phyloP scores from a whole-genome alignment of 2,888 invertebrate species.

The Drosophila formosana region DNA sequence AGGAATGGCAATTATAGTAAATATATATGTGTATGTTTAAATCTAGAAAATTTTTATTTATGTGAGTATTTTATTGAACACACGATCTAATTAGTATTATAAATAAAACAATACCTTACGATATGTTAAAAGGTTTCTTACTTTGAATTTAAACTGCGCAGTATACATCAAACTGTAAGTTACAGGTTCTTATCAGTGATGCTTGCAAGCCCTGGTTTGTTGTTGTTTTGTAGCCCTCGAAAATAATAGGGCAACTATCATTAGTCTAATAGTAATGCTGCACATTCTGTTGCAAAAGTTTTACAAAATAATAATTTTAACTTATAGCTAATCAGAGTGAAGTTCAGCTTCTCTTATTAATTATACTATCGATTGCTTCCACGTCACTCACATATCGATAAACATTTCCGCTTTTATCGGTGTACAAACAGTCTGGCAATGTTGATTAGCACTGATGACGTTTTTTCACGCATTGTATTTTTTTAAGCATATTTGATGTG shows the following conservation, averaged over 20 bases:
- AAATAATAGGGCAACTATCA: not conserved
- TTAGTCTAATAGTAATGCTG: not conserved
- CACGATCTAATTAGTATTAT: not conserved
- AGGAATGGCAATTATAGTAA: slow-evolving; percentile 60
- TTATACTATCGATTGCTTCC: slow-evolving; percentile 31
- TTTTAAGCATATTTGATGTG: slow-evolving; percentile 65
- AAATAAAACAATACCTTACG: not conserved
- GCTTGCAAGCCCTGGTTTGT: not conserved
- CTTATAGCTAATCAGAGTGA: not conserved
- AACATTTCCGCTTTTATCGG: slow-evolving; percentile 5
- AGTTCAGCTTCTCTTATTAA: not conserved
- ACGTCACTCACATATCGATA: not conserved
- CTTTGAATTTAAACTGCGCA: not conserved
- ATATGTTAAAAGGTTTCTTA: not conserved
- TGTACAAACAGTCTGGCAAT: slow-evolving; percentile 44
- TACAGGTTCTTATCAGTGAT: not conserved
- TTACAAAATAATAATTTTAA: not conserved
- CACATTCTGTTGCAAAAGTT: not conserved
- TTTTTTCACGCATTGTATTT: slow-evolving; percentile 67
- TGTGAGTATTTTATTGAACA: not conserved
- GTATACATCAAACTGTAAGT: slow-evolving; percentile 1
- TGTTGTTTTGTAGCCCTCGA: not conserved
- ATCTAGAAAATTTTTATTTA: slow-evolving; percentile 10
- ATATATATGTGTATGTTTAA: slow-evolving; percentile 4
- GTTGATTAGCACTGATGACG: slow-evolving; percentile 57